A percentile compares a stretch with the other conserved stretches of the same genome.
phyloP scores from a whole-genome alignment of 2,888 invertebrate genomes.

The Ennomos fuscantarius region DNA sequence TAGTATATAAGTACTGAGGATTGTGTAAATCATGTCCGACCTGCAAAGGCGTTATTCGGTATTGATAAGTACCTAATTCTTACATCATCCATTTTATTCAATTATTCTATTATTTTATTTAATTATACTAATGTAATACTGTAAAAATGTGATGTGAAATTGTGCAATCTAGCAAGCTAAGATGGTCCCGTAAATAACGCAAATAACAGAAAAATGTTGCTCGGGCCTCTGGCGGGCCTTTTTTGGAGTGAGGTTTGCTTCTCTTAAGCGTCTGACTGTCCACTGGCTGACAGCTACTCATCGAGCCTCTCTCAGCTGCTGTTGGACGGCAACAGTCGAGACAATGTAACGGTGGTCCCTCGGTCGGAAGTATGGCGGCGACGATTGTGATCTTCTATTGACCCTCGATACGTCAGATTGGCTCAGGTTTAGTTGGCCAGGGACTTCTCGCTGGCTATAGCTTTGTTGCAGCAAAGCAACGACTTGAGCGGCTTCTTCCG shows the following conservation, averaged over 20 bases:
- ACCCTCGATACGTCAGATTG: conserved; percentile 33
- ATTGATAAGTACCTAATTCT: too few species aligned
- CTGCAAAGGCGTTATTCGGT: too few species aligned
- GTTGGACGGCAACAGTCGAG: conserved; percentile 28
- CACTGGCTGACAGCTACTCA: conserved; percentile 31
- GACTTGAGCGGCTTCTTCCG: conserved; percentile 26
- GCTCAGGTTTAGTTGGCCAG: conserved; percentile 29
- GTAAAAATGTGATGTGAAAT: too few species aligned
- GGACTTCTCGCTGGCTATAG: conserved; percentile 24
- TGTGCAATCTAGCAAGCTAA: too few species aligned
- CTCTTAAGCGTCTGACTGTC: conserved; percentile 37
- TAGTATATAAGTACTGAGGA: too few species aligned
- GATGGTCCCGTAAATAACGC: too few species aligned
- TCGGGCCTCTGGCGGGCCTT: conserved; percentile 33
- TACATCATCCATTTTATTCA: too few species aligned
- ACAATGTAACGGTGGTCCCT: conserved; percentile 33
- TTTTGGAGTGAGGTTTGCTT: conserved; percentile 36
- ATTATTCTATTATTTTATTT: too few species aligned
- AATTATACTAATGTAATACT: too few species aligned
- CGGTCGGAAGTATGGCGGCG: conserved; percentile 29
- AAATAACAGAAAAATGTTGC: too few species aligned
- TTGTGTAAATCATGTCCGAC: too few species aligned
- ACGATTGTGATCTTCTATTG: conserved; percentile 29
- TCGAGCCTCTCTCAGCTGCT: conserved; percentile 16
- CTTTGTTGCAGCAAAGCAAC: conserved; percentile 28